Percentiles rank a stretch among this genome's conserved stretches.
These are phyloP conservation scores for Aurelia aurita DNA, from an alignment of 30 jellyfish, hydroid and myxozoan species.

Conservation along the genomic window DNA sequence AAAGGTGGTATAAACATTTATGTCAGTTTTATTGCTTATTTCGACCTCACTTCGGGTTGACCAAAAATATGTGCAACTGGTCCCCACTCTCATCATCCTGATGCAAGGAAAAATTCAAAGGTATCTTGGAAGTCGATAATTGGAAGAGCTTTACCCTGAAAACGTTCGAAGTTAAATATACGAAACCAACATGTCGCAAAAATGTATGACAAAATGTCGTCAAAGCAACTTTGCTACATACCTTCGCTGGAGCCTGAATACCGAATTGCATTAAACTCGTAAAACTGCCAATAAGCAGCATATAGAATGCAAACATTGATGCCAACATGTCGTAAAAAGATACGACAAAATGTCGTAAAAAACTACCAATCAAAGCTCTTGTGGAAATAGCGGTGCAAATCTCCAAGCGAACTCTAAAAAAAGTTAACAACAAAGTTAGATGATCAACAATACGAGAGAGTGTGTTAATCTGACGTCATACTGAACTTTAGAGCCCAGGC, in stretches of 20 bases:
- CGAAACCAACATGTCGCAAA: too few relatives aligned
- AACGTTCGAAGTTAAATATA: too few relatives aligned
- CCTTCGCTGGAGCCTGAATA: conserved; percentile 23
- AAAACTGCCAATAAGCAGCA: conserved; percentile 29
- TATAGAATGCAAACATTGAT: conserved; percentile 11
- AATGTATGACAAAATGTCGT: too few relatives aligned
- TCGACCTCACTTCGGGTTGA: too few relatives aligned
- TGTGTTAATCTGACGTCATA: conserved; percentile 28
- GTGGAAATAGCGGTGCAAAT: not conserved
- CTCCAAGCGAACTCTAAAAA: conserved; percentile 17
- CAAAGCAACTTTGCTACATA: not conserved
- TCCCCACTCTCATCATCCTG: too few relatives aligned
- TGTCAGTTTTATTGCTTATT: too few relatives aligned
- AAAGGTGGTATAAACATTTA: too few relatives aligned
- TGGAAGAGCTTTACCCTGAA: too few relatives aligned
- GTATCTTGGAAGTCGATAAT: too few relatives aligned
- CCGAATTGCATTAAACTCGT: conserved; percentile 36
- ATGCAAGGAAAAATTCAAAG: too few relatives aligned
- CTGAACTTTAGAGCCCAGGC: not conserved
- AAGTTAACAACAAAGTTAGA: not conserved
- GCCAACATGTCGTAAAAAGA: conserved; percentile 31
- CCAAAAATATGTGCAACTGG: too few relatives aligned
- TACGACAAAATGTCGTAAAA: conserved; percentile 25
- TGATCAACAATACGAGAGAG: too few relatives aligned
- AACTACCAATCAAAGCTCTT: not conserved